Percentiles rank a stretch among this genome's conserved stretches.
Evolutionary conservation across 2,888 invertebrate genomes (phyloP).

Genomic region (Physocephala rufipes): DNA sequence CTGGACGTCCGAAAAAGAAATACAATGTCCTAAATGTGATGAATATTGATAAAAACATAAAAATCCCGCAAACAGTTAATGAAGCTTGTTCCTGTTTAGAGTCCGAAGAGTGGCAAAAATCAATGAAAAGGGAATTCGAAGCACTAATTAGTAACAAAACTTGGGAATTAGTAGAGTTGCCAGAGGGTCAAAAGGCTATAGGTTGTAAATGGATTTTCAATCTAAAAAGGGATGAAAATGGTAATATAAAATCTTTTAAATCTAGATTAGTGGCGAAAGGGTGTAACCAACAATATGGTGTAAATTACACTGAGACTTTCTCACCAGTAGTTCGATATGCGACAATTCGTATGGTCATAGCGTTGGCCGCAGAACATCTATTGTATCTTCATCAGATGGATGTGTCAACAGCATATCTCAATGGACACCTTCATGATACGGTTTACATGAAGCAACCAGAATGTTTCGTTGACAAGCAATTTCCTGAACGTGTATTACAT

Average conservation of each 20-base stretch:
- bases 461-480: constrained; percentile 14
- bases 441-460: constrained; percentile 40
- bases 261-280: constrained; percentile 36
- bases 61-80: constrained; percentile 30
- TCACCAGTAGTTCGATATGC: constrained; percentile 32
- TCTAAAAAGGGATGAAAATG: constrained; percentile 36
- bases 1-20: constrained; percentile 28
- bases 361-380: constrained; percentile 36
- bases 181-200: constrained; percentile 34
- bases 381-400: constrained; percentile 39
- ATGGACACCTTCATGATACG: constrained; percentile 39
- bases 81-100: constrained; percentile 18
- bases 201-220: constrained; percentile 43
- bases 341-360: constrained; percentile 26
- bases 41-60: background rate
- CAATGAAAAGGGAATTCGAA: constrained; percentile 39
- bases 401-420: constrained; percentile 40
- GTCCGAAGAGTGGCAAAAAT: constrained; percentile 22
- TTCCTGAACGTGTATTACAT: too few relatives aligned
- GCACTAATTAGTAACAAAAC: constrained; percentile 32
- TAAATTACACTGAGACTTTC: constrained; percentile 39
- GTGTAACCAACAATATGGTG: constrained; percentile 34
- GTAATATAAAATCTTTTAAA: constrained; percentile 30
- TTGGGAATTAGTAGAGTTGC: constrained; percentile 36
- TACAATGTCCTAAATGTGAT: constrained; percentile 22